Evolutionary conservation across 1,140 invertebrate genomes (phyloP).

Genomic region (Cotesia typhae): DNA sequence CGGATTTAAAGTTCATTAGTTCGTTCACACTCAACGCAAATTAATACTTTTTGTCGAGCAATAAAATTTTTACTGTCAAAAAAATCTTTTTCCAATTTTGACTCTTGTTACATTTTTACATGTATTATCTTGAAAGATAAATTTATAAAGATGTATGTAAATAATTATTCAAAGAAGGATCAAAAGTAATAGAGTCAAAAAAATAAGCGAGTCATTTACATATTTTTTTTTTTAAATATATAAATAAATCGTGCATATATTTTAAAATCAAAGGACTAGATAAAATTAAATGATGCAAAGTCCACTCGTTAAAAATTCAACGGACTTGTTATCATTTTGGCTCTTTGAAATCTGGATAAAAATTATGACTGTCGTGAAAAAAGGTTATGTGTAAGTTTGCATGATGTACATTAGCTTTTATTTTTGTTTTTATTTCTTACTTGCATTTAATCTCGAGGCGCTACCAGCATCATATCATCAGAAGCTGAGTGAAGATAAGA

Average conservation of each 20-base stretch:
- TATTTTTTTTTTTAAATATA: too few species aligned
- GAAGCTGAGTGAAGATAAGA: slow-evolving; percentile 43
- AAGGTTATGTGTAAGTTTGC: slow-evolving; percentile 41
- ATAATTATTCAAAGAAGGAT: too few species aligned
- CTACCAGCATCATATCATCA: slow-evolving; percentile 22
- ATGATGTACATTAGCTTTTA: slow-evolving; percentile 34
- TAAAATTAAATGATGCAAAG: slow-evolving; percentile 58
- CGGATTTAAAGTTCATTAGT: slow-evolving; percentile 9
- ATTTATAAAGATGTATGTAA: too few species aligned
- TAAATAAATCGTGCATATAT: not conserved
- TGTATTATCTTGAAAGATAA: too few species aligned
- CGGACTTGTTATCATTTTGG: slow-evolving; percentile 60
- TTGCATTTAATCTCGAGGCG: not conserved
- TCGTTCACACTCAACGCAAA: too few species aligned
- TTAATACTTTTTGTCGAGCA: too few species aligned
- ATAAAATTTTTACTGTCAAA: too few species aligned
- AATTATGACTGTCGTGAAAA: not conserved
- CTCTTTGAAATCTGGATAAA: slow-evolving; percentile 53
- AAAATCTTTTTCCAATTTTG: too few species aligned
- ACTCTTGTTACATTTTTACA: too few species aligned
- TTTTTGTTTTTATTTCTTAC: not conserved
- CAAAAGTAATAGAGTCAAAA: too few species aligned
- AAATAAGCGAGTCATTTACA: too few species aligned
- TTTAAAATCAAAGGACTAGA: not conserved
- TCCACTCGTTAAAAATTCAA: slow-evolving; percentile 62